Evolutionary conservation across 2,797 vertebrate species (phyloP), one percentile per base, ranked within the genome.

Genomic region (Knipowitschia caucasica): DNA sequence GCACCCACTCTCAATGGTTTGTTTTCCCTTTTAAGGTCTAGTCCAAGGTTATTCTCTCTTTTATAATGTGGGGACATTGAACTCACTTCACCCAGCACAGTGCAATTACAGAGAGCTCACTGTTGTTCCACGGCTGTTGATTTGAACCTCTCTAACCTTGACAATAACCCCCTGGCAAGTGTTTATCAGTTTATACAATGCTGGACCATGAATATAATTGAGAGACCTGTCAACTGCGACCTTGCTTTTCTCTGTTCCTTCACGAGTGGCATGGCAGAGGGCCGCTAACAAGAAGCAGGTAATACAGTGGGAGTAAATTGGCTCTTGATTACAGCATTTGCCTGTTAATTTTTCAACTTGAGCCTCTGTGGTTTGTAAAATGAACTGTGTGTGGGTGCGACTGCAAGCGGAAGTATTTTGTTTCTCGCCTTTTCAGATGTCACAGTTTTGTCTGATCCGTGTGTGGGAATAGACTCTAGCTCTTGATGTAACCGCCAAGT

Each of bases 281-380:
- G 44, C 35, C 4, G 30, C 53, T 1, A 26, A 45, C 69, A 65
- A 70, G 72, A 82, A 81, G 63, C 43, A 45, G 52, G 56, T 72
- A 69, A 81, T 71, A 39, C 56, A 76, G 67, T 61, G 53, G 65
- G 65, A 47, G 64, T 62, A 73, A 77, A 83, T 74, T 72, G 75
- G 40, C 38, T 42, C 71, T 77, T 82, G 77, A 86, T 86, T 84
- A 72, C 36, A 49, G 61, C 45, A 35, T 61, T 75, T 59, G 43
- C 35, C 53, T 49, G 53, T 71, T 66, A 51, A 6, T 2, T 55
- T 58, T 54, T 46, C 69, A 66, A 85, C 77, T 64, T 68, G 69
- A 55, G 56, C 62, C 34, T 68, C 56, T 15, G 33, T 75, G 53
- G 69, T 73, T 80, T 49, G 56, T 72, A 59, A 80, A 69, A 70